A percentile compares a stretch with the other conserved stretches of the same genome.
phyloP scores from a whole-genome alignment of 2,113 vertebrate species.

The Bubalus kerabau region DNA sequence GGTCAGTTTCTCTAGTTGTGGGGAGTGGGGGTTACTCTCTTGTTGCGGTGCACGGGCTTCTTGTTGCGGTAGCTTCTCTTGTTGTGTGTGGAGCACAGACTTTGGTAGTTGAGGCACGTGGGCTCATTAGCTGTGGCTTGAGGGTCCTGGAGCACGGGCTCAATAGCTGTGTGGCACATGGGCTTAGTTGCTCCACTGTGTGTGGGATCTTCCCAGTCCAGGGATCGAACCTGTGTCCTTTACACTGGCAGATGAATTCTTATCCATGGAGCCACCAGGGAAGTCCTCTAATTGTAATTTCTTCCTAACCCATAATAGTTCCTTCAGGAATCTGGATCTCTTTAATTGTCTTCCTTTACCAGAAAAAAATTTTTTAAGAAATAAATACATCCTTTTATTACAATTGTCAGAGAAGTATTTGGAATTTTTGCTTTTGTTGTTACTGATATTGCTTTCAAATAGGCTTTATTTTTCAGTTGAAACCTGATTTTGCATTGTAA shows the following conservation, averaged over 20 bases:
- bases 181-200: not conserved
- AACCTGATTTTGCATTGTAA: not conserved
- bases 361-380: not conserved
- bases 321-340: not conserved
- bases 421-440: not conserved
- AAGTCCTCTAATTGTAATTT: not conserved
- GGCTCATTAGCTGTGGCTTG: not conserved
- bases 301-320: not conserved
- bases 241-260: not conserved
- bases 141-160: not conserved
- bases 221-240: not conserved
- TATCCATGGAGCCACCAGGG: not conserved
- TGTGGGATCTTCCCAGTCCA: not conserved
- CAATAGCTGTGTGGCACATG: not conserved
- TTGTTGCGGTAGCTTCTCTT: not conserved
- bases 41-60: rapidly evolving
- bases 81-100: not conserved
- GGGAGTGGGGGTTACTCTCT: not conserved
- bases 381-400: not conserved
- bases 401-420: not conserved
- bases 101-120: not conserved
- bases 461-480: not conserved
- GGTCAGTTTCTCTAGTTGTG: not conserved
- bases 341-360: not conserved
- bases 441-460: not conserved